Percentiles rank a stretch among this genome's conserved stretches.
These are phyloP conservation scores for Globia sparganii DNA, from an alignment of 2,888 invertebrate species.

Conservation along the genomic window DNA sequence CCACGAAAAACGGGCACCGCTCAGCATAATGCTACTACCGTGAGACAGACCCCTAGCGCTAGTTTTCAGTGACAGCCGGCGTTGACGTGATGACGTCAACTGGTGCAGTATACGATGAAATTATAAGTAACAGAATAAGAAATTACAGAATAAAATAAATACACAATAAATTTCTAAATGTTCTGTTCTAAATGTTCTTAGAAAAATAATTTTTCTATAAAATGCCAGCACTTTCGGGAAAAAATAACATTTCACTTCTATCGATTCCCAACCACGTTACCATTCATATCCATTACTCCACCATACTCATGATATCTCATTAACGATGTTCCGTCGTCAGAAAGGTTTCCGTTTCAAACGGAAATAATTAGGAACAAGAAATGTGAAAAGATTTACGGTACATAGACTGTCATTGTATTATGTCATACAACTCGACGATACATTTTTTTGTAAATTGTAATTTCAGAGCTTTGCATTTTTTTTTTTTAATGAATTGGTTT, in stretches of 20 bases:
- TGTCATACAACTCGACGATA: constrained; percentile 13
- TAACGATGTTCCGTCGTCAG: constrained; percentile 40
- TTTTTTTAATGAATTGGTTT: neutral
- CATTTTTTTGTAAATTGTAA: neutral
- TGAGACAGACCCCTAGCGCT: too few relatives aligned
- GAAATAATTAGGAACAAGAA: constrained; percentile 57
- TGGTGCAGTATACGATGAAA: too few relatives aligned
- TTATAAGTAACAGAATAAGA: too few relatives aligned
- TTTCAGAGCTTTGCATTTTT: neutral
- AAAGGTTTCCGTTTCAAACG: constrained; percentile 51
- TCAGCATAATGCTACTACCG: too few relatives aligned
- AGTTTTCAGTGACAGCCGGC: too few relatives aligned
- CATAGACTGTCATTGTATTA: constrained; percentile 27
- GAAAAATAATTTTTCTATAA: too few relatives aligned
- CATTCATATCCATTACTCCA: constrained; percentile 3
- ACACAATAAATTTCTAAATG: too few relatives aligned
- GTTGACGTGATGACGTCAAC: too few relatives aligned
- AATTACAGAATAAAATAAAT: too few relatives aligned
- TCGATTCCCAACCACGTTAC: neutral
- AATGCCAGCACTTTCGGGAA: too few relatives aligned
- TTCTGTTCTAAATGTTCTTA: too few relatives aligned
- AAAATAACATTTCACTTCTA: neutral
- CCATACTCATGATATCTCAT: constrained; percentile 45
- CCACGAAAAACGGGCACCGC: too few relatives aligned
- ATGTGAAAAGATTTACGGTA: constrained; percentile 40